A percentile compares a stretch with the other conserved stretches of the same genome.
phyloP scores from a whole-genome alignment of 2,888 invertebrate genomes.

The Glyphotaelius pellucidus region DNA sequence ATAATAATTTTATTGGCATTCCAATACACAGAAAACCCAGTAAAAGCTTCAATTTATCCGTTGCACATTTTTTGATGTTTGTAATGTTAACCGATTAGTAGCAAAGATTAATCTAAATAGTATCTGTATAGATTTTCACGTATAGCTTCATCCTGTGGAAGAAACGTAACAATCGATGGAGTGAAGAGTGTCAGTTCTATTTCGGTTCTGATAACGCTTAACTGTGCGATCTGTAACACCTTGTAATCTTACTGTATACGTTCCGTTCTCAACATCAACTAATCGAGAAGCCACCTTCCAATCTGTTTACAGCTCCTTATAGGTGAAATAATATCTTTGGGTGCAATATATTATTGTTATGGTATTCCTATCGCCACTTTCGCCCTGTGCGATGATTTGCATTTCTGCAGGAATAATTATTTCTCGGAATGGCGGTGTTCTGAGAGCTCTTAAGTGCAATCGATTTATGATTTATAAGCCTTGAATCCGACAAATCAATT shows the following conservation, averaged over 20 bases:
- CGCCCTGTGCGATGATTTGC: slow-evolving; percentile 4
- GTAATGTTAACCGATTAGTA: no score
- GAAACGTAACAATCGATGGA: no score
- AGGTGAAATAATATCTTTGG: no score
- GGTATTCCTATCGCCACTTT: background rate
- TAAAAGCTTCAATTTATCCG: no score
- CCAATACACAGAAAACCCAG: no score
- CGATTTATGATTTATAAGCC: background rate
- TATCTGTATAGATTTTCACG: no score
- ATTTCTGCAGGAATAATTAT: background rate
- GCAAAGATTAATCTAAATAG: no score
- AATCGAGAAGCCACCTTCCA: slow-evolving; percentile 17
- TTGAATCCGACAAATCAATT: slow-evolving; percentile 6
- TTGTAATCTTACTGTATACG: background rate
- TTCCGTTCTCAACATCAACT: background rate
- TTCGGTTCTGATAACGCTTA: background rate
- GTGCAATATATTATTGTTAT: slow-evolving; percentile 11
- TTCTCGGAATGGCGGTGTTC: slow-evolving; percentile 26
- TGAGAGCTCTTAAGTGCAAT: slow-evolving; percentile 2
- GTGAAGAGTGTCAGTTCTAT: background rate
- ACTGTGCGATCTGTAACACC: background rate
- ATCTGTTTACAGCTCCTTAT: slow-evolving; percentile 23
- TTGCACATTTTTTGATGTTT: no score
- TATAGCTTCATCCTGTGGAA: no score
- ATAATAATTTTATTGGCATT: no score